Conservation (phyloP, 2,113 vertebrate species). For the Boulengerochromis microlepis region DNA sequence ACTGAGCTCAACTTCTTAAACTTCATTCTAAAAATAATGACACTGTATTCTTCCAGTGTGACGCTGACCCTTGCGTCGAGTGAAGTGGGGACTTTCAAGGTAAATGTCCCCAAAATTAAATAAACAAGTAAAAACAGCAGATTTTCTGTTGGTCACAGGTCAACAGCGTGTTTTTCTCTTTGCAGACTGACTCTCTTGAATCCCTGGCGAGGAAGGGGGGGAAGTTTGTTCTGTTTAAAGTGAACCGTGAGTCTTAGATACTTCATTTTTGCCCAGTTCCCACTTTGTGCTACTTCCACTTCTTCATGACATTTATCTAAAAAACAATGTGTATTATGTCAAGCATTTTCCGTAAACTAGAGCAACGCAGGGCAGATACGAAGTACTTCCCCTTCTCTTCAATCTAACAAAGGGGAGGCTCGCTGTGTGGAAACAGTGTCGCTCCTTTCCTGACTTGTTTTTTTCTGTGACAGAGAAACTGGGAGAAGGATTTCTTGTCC, state of each 20-base stretch:
- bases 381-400: not conserved
- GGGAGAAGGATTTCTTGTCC: constrained; percentile 24
- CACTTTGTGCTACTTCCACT: not conserved
- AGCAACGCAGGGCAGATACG: not conserved
- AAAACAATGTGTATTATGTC: not conserved
- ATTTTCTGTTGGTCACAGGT: not conserved
- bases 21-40: not conserved
- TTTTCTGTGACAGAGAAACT: constrained; percentile 35
- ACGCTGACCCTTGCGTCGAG: constrained; percentile 19
- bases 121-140: not conserved
- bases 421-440: not conserved
- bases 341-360: not conserved
- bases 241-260: constrained; percentile 45
- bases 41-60: constrained; percentile 24
- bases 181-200: constrained; percentile 41
- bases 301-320: not conserved
- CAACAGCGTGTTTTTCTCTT: not conserved
- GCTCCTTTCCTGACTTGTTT: not conserved
- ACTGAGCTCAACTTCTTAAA: not conserved
- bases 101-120: not conserved
- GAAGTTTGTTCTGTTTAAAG: not conserved
- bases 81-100: constrained; percentile 58
- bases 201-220: accelerated
- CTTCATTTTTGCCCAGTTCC: not conserved
- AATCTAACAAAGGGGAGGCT: not conserved